Evolutionary conservation across 2,113 vertebrate species (phyloP).

Genomic region (Pampusana beccarii): DNA sequence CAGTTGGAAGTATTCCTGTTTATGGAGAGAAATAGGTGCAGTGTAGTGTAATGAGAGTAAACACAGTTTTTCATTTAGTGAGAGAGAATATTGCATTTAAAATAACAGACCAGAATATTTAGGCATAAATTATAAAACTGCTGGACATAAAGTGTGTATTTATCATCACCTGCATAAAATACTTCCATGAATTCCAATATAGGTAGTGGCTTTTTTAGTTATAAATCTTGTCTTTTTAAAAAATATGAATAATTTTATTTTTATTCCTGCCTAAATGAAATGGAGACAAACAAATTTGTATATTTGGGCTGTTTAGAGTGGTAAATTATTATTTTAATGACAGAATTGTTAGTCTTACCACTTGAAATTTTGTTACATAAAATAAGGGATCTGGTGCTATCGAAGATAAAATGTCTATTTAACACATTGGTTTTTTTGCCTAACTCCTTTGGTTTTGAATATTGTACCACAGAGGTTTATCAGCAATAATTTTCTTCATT

Average conservation of each 20-base stretch:
- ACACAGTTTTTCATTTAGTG: neutral
- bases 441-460: neutral
- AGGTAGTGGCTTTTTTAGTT: accelerated
- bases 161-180: neutral
- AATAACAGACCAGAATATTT: neutral
- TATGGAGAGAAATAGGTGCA: neutral
- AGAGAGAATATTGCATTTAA: neutral
- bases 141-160: neutral
- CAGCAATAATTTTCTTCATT: neutral
- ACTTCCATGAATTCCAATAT: neutral
- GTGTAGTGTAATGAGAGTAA: neutral
- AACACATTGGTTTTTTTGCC: neutral
- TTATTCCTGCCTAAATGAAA: neutral
- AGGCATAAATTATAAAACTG: neutral
- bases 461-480: neutral
- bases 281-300: neutral
- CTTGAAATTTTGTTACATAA: neutral
- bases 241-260: neutral
- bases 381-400: neutral
- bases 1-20: neutral
- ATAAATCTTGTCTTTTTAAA: neutral
- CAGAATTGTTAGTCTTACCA: neutral
- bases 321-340: neutral
- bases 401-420: neutral
- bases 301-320: neutral